Base-by-base conservation (phyloP, 2,797 vertebrate species). In the Chlorospingus semifuscus region DNA sequence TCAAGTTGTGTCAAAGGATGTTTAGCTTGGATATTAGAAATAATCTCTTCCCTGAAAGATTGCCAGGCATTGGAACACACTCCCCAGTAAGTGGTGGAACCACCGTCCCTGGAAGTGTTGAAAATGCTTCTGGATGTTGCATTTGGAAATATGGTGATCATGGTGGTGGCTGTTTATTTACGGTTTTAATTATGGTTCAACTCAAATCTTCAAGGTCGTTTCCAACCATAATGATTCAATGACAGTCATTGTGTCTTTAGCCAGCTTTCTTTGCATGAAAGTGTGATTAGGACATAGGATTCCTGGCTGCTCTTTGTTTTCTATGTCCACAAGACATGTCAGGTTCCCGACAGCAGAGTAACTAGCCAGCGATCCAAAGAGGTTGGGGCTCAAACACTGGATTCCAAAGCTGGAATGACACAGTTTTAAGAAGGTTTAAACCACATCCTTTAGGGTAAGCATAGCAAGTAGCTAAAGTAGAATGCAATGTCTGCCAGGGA, bases 71-170 rank as follows among this genome's bases (percentile, higher is more conserved):
- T 18, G 13, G 7, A 69, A 69, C 6, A 55, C 32, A 6, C 6
- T 42, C 32, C 19, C 15, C 27, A 68, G 12, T 12, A 82, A 55
- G 18, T 10, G 18, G 22, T 41, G 8, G 19, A 75, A 47, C 15
- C 2, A 0, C 8, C 1, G 0, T 8, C 22, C 26, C 77, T 32
- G 8, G 30, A 55, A 75, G 11, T 3, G 16, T 29, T 63, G 36
- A 56, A 69, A 63, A 56, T 7, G 13, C 6, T 32, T 37, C 11
- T 42, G 36, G 27, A 11, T 49, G 9, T 8, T 20, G 16, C 32
- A 49, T 20, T 69, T 69, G 36, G 56, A 26, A 49, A 49, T 18
- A 24, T 1, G 1, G 16, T 42, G 36, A 55, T 24, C 11, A 15
- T 4, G 4, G 34, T 44, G 19, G 23, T 39, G 30, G 26, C 8